Evolutionary conservation across 92 coral and sea anemone genomes (phyloP), one percentile per base, ranked within the genome.

Genomic region (Virgularia gustaviana): DNA sequence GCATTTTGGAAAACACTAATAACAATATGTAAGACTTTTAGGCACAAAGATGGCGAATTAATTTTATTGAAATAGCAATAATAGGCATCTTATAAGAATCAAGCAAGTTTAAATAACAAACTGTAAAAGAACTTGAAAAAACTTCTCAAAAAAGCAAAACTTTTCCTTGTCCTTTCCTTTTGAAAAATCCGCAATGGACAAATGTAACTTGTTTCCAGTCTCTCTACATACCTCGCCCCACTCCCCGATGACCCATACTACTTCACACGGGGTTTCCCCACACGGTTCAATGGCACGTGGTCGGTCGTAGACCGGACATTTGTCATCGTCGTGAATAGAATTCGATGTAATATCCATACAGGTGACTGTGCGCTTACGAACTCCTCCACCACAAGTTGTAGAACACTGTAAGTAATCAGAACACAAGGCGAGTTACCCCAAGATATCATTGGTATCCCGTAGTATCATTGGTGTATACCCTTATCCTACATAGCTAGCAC

Each of bases 261-360:
- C 92, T 16, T 83, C 80, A 78, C 98, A 92, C 20, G 98, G 96
- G 44, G 86, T 95, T 66, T 81, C 90, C 80, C 82, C 86, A 55
- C 98, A 92, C 24, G 62, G 61, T 33, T 78, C 83, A 16, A 52
- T 63, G 51, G 64, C 72, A 35, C 38, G 64, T 22, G 98, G 92
- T 47, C 81, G 89, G 82, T 72, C 81, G 8, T 87, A 77, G 53
- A 76, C 88, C 18, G 89, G 70, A 41, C 76, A 51, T 52, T 55
- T 31, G 63, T 53, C 57, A 32, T 63, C 58, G 36, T 57, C 57
- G n/a, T n/a, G n/a, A 28, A 64, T 36, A 9, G 37, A 60, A 41
- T 52, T 25, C 74, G 64, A 33, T 9, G 72, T 80, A 11, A 55
- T 79, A 32, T 75, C 66, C 33, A 79, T 77, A 53, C 98, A 92